These are phyloP conservation scores for Mustela nigripes DNA, from an alignment of 2,113 vertebrate genomes.

Conservation along the genomic window DNA sequence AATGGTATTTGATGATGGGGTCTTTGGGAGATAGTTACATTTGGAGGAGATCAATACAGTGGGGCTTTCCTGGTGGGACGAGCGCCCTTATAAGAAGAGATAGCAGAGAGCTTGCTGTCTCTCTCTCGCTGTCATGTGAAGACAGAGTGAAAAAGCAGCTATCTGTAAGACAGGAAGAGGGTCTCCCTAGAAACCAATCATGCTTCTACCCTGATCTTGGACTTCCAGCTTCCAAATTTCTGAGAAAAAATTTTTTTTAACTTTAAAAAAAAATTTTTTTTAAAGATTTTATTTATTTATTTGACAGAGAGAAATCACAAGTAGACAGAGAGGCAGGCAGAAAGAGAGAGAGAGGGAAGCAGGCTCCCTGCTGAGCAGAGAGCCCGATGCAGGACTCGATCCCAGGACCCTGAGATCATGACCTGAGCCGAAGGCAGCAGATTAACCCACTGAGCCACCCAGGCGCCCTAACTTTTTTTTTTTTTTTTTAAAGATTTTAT, in stretches of 20 bases:
- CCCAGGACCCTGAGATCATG: too few relatives aligned
- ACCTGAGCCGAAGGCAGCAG: too few relatives aligned
- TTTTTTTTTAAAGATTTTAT: too few relatives aligned
- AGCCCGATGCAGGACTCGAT: too few relatives aligned
- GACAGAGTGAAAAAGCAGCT: neutral
- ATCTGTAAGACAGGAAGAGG: neutral
- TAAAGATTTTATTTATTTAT: too few relatives aligned
- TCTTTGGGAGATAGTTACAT: neutral
- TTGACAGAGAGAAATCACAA: too few relatives aligned
- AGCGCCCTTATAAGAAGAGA: neutral
- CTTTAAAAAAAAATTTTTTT: too few relatives aligned
- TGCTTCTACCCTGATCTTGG: neutral
- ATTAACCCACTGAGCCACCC: too few relatives aligned
- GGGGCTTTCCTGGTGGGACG: neutral
- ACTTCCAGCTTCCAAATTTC: neutral
- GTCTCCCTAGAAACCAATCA: neutral
- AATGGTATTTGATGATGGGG: neutral
- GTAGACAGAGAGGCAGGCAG: too few relatives aligned
- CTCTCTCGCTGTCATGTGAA: neutral
- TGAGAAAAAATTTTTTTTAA: neutral
- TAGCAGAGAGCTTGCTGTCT: neutral
- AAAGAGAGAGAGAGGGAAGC: too few relatives aligned
- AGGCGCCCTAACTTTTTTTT: too few relatives aligned
- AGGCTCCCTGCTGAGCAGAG: too few relatives aligned
- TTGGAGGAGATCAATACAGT: neutral